These are phyloP conservation scores for Sardina pilchardus DNA, from an alignment of 2,113 vertebrate genomes.

Conservation along the genomic window DNA sequence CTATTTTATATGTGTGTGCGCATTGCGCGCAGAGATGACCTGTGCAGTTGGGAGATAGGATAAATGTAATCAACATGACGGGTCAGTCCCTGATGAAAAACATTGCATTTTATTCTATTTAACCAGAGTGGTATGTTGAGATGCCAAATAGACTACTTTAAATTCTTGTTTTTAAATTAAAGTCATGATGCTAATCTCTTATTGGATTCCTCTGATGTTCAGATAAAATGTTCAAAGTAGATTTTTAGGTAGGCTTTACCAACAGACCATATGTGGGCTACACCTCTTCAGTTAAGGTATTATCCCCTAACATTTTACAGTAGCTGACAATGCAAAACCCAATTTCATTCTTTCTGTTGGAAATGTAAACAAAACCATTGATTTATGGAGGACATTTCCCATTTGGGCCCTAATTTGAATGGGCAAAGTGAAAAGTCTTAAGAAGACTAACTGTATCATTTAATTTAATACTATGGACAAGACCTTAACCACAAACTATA, in stretches of 20 bases:
- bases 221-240: not conserved
- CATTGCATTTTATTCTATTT: not conserved
- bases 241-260: not conserved
- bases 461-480: too few species aligned
- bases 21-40: not conserved
- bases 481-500: too few species aligned
- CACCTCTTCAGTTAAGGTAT: not conserved
- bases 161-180: not conserved
- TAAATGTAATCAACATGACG: not conserved
- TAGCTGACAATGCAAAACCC: not conserved
- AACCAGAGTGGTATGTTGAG: not conserved
- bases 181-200: not conserved
- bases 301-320: not conserved
- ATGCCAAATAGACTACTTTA: not conserved
- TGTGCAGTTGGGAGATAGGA: not conserved
- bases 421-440: too few species aligned
- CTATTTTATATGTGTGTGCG: not conserved
- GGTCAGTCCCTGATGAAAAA: not conserved
- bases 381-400: not conserved
- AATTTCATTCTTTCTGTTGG: not conserved
- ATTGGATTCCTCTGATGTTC: not conserved
- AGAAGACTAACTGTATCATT: too few species aligned
- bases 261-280: not conserved
- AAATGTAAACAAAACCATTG: not conserved
- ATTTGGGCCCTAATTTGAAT: not conserved